A percentile compares a stretch with the other conserved stretches of the same genome.
These are phyloP conservation scores for Stenurella melanura DNA, from an alignment of 2,888 invertebrate species.

Conservation along the genomic window DNA sequence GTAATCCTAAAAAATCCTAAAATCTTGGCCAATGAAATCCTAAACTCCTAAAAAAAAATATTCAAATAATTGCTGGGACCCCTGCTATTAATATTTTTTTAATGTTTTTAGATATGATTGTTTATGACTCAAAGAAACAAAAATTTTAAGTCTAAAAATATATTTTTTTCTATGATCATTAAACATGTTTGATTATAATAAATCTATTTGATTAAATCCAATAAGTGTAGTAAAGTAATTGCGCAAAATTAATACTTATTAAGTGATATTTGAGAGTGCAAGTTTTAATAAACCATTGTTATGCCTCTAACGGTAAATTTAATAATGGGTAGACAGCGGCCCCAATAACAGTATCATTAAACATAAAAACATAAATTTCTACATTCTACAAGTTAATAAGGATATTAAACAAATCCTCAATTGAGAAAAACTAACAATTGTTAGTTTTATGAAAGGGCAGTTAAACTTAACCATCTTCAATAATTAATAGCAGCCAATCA, in stretches of 20 bases:
- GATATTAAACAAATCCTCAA: neutral
- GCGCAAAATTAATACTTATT: neutral
- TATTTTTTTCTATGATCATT: too few species aligned
- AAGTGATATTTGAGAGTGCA: neutral
- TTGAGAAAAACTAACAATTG: slow-evolving; percentile 12
- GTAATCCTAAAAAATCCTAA: too few species aligned
- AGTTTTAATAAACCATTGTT: slow-evolving; percentile 12
- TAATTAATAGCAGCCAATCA: slow-evolving; percentile 11
- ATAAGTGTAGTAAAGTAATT: too few species aligned
- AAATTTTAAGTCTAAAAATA: too few species aligned
- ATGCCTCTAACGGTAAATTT: slow-evolving; percentile 11
- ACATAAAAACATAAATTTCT: neutral
- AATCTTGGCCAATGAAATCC: too few species aligned
- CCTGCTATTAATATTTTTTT: too few species aligned
- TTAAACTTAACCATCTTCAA: slow-evolving; percentile 20
- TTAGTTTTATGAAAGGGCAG: slow-evolving; percentile 3
- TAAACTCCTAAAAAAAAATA: too few species aligned
- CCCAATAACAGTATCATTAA: neutral
- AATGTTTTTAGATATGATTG: too few species aligned
- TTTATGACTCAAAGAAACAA: too few species aligned
- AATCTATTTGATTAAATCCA: too few species aligned
- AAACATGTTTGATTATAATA: too few species aligned
- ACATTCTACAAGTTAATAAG: neutral
- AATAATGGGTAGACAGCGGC: neutral
- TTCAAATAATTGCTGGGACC: too few species aligned